phyloP scores from a whole-genome alignment of 2,797 vertebrate species.

The Mus spretus region DNA sequence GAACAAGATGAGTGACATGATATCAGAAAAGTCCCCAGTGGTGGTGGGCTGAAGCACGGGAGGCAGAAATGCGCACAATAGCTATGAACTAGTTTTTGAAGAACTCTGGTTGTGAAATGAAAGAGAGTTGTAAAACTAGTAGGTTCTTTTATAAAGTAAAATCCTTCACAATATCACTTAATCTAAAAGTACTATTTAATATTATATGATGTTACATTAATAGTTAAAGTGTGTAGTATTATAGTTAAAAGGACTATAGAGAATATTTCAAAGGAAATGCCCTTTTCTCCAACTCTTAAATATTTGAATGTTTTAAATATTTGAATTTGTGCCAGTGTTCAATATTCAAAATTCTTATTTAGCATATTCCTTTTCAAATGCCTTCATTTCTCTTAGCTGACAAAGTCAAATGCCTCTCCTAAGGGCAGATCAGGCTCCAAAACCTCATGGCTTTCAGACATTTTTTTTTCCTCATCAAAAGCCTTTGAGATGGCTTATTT shows the following conservation, averaged over 20 bases:
- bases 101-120: constrained; percentile 8
- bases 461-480: constrained; percentile 63
- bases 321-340: constrained; percentile 65
- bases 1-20: background rate
- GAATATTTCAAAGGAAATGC: constrained; percentile 63
- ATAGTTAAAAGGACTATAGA: constrained; percentile 1
- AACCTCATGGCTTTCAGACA: constrained; percentile 27
- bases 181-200: constrained; percentile 34
- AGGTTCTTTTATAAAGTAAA: constrained; percentile 8
- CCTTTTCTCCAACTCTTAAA: constrained; percentile 54
- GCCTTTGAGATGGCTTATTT: constrained; percentile 31
- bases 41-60: background rate
- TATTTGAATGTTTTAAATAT: constrained; percentile 50
- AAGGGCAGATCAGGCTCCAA: constrained; percentile 23
- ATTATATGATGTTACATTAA: background rate
- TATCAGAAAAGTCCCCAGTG: background rate
- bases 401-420: constrained; percentile 54
- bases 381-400: constrained; percentile 48
- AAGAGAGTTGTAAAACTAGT: background rate
- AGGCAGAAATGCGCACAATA: too few species aligned
- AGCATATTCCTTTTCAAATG: constrained; percentile 58
- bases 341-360: constrained; percentile 69
- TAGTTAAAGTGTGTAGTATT: constrained; percentile 23
- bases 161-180: constrained; percentile 17
- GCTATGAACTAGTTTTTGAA: background rate